Base-by-base conservation (phyloP, 2,888 invertebrate genomes). In the Bellardia pandia region DNA sequence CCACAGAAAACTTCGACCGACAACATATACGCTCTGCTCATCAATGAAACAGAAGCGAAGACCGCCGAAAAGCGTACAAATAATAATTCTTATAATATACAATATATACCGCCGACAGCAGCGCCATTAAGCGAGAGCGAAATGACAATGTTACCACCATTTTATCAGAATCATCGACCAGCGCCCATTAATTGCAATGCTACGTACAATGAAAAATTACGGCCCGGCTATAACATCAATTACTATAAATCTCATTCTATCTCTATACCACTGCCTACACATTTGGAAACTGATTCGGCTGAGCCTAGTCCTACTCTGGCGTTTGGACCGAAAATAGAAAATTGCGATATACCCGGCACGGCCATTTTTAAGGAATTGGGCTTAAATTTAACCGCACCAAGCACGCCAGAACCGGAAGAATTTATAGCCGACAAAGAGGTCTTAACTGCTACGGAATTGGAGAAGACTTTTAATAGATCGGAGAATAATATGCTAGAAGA, bases 271-370 rank as follows among this genome's bases (percentile, higher is more conserved):
- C 84, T 93, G 85, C 91, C 93, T 5, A 91, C 92, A 51, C 93
- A 93, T 53, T 84, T 92, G 85, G 93, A 93, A 86, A 89, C 90
- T 3, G 92, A 93, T 14, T 92, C 93, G 2, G 92, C 92, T 0
- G 92, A 93, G 64, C 92, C 92, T 5, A 91, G 93, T 89, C 91
- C 94, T 37, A 92, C 93, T 0, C 94, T 94, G 84, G 94, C 94
- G 0, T 95, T 95, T 90, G 95, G 95, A 0, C 95, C 95, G 0
- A 94, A 94, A 89, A 90, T 95, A 14, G 92, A 91, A 74, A 90
- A 90, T 33, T 89, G 89, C 0, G 94, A 94, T 89, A 92, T 93
- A 75, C 94, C 94, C 0, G 94, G 94, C 2, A 94, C 93, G 3
- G 93, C 94, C 42, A 93, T 94, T 93, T 89, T 91, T 14, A 91